Percentiles rank a stretch among this genome's conserved stretches.
These are phyloP conservation scores for Drosophila neonasuta DNA, from an alignment of 2,888 invertebrate genomes.

Conservation along the genomic window DNA sequence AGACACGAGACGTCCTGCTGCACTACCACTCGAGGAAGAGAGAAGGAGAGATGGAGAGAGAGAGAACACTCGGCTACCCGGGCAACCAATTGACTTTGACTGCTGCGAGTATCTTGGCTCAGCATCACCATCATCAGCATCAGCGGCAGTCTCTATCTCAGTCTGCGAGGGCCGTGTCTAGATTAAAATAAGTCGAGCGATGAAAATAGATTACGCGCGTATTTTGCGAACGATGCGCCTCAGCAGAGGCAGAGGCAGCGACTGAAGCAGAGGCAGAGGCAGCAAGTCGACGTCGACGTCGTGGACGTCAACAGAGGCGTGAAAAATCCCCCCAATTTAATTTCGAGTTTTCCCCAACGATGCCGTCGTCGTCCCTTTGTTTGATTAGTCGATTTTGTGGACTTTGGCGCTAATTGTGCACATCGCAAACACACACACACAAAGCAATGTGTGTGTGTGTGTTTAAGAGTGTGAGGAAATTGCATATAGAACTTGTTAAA, in stretches of 20 bases:
- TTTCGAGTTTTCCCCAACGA: conserved; percentile 56
- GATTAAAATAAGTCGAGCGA: conserved; percentile 73
- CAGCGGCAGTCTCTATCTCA: conserved; percentile 3
- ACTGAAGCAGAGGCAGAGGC: conserved; percentile 23
- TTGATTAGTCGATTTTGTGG: conserved; percentile 71
- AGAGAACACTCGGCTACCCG: conserved; percentile 6
- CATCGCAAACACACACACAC: conserved; percentile 28
- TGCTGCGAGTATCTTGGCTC: conserved; percentile 21
- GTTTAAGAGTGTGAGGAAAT: conserved; percentile 24
- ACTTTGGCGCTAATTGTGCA: conserved; percentile 68
- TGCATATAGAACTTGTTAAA: conserved; percentile 45
- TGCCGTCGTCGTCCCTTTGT: conserved; percentile 52
- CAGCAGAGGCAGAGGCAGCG: conserved; percentile 17
- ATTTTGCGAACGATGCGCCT: conserved; percentile 62
- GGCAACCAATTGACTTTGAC: conserved; percentile 40
- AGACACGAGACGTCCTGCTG: conserved; percentile 28
- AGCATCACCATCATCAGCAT: background rate
- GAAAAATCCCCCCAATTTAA: conserved; percentile 64
- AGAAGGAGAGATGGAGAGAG: background rate
- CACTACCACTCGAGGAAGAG: conserved; percentile 9
- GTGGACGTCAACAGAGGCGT: conserved; percentile 49
- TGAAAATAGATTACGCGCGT: conserved; percentile 72
- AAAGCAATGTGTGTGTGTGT: no score
- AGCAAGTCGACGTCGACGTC: conserved; percentile 12
- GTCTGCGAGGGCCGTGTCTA: conserved; percentile 45